Evolutionary conservation across 2,113 vertebrate genomes (phyloP), one percentile per base, ranked within the genome.

Genomic region (Nycticorax nycticorax): DNA sequence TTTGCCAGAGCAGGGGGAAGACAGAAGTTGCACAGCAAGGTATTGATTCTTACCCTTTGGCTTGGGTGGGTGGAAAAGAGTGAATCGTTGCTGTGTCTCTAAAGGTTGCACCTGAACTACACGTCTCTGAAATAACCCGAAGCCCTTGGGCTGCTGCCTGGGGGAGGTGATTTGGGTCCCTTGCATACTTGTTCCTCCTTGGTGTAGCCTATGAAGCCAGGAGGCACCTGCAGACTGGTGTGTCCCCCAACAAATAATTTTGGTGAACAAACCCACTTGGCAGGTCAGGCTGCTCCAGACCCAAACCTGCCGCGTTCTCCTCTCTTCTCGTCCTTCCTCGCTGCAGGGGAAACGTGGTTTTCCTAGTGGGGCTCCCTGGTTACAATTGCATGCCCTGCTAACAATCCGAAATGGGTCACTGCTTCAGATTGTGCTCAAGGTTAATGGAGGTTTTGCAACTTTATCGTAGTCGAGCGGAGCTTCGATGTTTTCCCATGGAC

Each of bases 401-500:
- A 89, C 66, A 9, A 48, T 17, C 69, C 45, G 87, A 93, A 94
- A 88, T 12, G 64, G 94, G 83, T 89, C 89, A 96, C 87, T 56
- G 92, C 89, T 82, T 60, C 85, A 75, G 77, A 72, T 47, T 21
- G 1, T 6, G 27, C 3, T 89, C 84, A 82, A 96, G 93, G 94
- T 88, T 96, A 95, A 77, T 33, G 11, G 93, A 75, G 87, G 81
- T 60, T 92, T 85, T 85, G 91, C 81, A 87, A 53, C 81, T 81
- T 35, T 62, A 63, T 76, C 10, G 2, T 14, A 45, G 52, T 53
- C 30, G 8, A 93, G 84, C 7, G 3, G 88, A 0, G 5, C 78
- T 80, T 62, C 66, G 18, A 2, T 10, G 2, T 90, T 97, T 97
- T 96, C 95, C 92, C 92, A 92, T 93, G 89, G 89, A 85, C 87